Conservation (phyloP, 2,888 invertebrate genomes). For the Tuta absoluta region DNA sequence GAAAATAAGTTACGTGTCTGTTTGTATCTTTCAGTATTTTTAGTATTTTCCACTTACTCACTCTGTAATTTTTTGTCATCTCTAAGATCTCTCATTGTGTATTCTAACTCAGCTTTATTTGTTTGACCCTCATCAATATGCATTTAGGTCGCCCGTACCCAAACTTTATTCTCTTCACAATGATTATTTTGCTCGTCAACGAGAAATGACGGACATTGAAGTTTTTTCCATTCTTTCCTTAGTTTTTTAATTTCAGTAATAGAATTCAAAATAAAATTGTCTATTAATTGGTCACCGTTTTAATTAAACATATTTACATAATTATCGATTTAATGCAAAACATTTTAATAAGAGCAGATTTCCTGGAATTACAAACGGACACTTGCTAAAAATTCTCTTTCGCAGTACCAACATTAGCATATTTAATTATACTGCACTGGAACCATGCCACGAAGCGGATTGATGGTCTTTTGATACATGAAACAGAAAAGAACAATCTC, state of each 20-base stretch:
- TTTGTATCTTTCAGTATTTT: too few species aligned
- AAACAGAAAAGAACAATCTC: conserved; percentile 35
- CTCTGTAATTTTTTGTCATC: background rate
- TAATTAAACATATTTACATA: background rate
- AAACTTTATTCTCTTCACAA: conserved; percentile 22
- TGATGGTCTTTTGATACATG: conserved; percentile 22
- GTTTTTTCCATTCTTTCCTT: background rate
- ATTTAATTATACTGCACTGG: conserved; percentile 18
- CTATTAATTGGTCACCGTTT: background rate
- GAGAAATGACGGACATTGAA: conserved; percentile 12
- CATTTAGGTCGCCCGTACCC: conserved; percentile 22
- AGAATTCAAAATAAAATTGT: too few species aligned
- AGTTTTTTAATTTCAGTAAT: too few species aligned
- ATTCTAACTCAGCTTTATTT: conserved; percentile 22
- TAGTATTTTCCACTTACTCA: too few species aligned
- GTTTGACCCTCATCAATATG: conserved; percentile 26
- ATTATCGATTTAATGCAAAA: background rate
- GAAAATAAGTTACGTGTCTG: background rate
- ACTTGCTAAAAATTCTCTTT: background rate
- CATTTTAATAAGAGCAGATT: background rate
- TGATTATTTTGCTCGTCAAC: conserved; percentile 24
- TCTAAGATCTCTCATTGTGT: conserved; percentile 16
- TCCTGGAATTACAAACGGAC: background rate
- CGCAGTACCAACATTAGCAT: conserved; percentile 16
- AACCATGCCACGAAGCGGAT: conserved; percentile 18